Conservation (phyloP, 2,113 vertebrate species). For the Glaucidium brasilianum region DNA sequence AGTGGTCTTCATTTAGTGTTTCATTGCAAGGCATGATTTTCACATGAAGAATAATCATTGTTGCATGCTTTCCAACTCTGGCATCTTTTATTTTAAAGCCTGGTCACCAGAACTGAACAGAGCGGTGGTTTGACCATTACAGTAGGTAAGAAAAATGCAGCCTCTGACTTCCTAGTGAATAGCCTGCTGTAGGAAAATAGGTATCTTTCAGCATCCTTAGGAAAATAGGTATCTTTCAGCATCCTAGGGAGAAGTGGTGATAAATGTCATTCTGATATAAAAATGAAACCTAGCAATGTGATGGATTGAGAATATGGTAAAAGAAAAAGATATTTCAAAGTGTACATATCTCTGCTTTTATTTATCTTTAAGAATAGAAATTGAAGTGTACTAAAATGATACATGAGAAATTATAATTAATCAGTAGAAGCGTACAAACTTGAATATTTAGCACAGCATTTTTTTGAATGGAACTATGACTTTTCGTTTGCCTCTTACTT, state of each 20-base stretch:
- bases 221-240: neutral
- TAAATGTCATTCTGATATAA: neutral
- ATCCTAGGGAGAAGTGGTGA: neutral
- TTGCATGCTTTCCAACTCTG: neutral
- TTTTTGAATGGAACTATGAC: neutral
- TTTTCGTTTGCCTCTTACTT: neutral
- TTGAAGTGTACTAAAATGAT: neutral
- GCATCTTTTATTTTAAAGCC: neutral
- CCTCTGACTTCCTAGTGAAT: neutral
- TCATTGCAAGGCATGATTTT: neutral
- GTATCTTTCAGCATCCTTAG: neutral
- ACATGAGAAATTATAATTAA: neutral
- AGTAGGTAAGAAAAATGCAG: neutral
- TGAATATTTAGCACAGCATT: neutral
- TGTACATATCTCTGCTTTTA: neutral
- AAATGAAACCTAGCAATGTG: neutral
- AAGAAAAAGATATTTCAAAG: neutral
- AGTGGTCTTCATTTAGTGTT: neutral
- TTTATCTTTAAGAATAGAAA: neutral
- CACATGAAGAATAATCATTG: neutral
- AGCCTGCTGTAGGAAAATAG: neutral
- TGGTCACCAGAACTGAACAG: neutral
- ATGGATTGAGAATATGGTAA: neutral
- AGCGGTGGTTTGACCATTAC: neutral
- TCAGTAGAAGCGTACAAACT: neutral